Base-by-base conservation (phyloP, 2,797 vertebrate species). In the Pampus argenteus region DNA sequence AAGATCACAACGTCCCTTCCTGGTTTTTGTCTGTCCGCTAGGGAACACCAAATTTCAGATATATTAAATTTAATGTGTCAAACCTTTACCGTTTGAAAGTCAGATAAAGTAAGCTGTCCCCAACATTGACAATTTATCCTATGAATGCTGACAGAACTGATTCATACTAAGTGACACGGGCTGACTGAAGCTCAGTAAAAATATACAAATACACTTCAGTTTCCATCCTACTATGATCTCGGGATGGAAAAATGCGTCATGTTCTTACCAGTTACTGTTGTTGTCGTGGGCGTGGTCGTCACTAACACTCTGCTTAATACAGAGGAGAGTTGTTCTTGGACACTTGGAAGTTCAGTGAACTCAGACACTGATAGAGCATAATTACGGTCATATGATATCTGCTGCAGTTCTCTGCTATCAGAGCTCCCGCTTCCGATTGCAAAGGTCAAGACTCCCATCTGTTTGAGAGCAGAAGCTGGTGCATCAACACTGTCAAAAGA, bases 381-480 rank as follows among this genome's bases (percentile, higher is more conserved):
- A 40, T 14, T 40, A 40, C 14, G 38, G 38, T 40, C 38, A 17
- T 14, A 17, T 40, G 38, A 40, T 17, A 40, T 40, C 38, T 17
- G 15, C 14, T 40, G 13, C 14, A 40, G 4, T 2, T 40, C 38
- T 40, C 5, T 1, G 17, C 38, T 40, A 31, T 31, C 29, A 31
- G 29, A 31, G 29, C 29, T 31, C 29, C 29, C 9, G 29, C 7
- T 31, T 31, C 29, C 29, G 8, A 31, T 31, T 31, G 29, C 29
- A 31, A 31, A 31, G 29, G 29, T 31, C 29, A 31, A 31, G 29
- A 31, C 29, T 31, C 29, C 29, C 29, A 31, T 6, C 83, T 91
- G 76, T 87, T 95, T 96, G 54, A 96, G 85, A 79, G 93, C 92
- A 8, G 69, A 51, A 31, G 29, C 29, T 31, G 29, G 29, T 31